A percentile compares a stretch with the other conserved stretches of the same genome.
phyloP scores from a whole-genome alignment of 2,113 vertebrate species.

The Lepisosteus oculatus region DNA sequence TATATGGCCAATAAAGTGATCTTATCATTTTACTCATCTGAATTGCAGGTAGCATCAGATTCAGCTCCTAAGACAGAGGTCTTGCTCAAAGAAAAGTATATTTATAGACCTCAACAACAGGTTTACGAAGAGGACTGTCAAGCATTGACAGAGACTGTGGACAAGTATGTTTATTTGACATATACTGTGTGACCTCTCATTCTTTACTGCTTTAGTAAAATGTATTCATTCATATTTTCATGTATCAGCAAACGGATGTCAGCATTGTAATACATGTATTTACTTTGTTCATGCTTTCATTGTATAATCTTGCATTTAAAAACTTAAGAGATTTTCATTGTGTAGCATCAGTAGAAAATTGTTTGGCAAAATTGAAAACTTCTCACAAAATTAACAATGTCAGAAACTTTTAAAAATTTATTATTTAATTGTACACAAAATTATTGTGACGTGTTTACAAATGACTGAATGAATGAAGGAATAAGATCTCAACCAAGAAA shows the following conservation, averaged over 20 bases:
- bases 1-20: too few species aligned
- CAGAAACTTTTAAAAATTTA: too few species aligned
- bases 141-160: constrained; percentile 65
- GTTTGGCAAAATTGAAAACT: too few species aligned
- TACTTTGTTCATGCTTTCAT: background rate
- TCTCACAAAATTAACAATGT: too few species aligned
- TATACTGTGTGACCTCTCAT: background rate
- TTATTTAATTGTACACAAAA: too few species aligned
- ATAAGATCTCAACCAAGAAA: too few species aligned
- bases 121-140: constrained; percentile 79
- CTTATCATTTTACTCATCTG: constrained; percentile 12
- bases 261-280: background rate
- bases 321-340: background rate
- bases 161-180: constrained; percentile 61
- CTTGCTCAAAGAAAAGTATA: constrained; percentile 68
- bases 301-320: background rate
- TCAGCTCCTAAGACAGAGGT: constrained; percentile 57
- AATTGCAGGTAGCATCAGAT: constrained; percentile 58
- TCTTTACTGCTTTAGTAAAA: background rate
- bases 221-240: background rate
- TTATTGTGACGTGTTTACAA: too few species aligned
- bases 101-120: constrained; percentile 74
- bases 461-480: too few species aligned
- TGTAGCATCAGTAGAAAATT: background rate
- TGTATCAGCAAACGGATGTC: background rate